Conservation (phyloP, 2,797 vertebrate genomes). For the Chloroceryle inda region DNA sequence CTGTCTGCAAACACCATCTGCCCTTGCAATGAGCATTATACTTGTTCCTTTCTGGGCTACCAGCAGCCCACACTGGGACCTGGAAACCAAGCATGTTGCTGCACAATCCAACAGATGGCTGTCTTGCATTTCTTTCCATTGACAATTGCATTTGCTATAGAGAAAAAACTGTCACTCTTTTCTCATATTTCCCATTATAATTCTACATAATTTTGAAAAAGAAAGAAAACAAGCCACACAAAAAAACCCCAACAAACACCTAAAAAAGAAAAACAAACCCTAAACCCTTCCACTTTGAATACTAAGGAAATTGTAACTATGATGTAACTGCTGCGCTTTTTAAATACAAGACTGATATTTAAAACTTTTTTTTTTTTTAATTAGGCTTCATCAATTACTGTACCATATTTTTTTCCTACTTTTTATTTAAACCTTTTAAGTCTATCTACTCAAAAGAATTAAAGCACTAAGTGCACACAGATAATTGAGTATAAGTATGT, state of each 20-base stretch:
- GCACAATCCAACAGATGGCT: slow-evolving; percentile 78
- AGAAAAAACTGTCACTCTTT: not conserved
- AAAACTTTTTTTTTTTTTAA: not conserved
- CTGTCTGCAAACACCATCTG: not conserved
- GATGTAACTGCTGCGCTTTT: not conserved
- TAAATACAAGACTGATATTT: not conserved
- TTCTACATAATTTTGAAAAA: not conserved
- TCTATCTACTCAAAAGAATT: not conserved
- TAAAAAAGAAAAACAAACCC: not conserved
- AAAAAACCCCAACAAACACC: too few relatives aligned
- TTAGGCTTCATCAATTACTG: not conserved
- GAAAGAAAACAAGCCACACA: too few relatives aligned
- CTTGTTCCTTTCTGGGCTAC: not conserved
- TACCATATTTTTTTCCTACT: not conserved
- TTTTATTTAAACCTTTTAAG: not conserved
- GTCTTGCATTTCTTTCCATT: slow-evolving; percentile 76
- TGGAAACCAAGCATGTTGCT: not conserved
- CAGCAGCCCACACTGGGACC: not conserved
- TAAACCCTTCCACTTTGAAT: not conserved
- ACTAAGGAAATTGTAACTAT: not conserved
- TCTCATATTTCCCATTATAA: not conserved
- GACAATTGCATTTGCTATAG: not conserved
- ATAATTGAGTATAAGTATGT: not conserved
- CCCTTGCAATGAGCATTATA: fast-evolving
- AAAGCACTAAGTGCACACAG: not conserved